Conservation (phyloP, 2,797 vertebrate genomes). For the Muraenolepis orangiensis region DNA sequence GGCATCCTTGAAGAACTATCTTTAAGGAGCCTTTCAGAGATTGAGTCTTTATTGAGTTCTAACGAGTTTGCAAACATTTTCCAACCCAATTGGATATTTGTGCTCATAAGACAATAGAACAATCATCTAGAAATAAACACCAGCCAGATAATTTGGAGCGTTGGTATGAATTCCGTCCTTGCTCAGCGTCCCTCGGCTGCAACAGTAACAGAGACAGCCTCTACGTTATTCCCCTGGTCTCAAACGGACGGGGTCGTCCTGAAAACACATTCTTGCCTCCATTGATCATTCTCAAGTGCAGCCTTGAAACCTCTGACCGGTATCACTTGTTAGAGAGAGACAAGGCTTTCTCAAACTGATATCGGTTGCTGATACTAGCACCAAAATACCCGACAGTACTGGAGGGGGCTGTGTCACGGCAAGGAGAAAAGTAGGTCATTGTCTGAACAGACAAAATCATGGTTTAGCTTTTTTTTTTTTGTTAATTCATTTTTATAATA, state of each 20-base stretch:
- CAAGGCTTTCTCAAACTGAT: neutral
- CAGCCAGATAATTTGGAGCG: no score
- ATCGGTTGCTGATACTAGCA: neutral
- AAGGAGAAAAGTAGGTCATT: neutral
- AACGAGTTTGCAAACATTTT: neutral
- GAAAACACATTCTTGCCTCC: neutral
- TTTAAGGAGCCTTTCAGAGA: no score
- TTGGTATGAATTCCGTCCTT: neutral
- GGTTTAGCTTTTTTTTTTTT: neutral
- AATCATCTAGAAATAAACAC: no score
- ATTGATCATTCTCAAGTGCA: neutral
- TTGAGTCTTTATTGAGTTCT: neutral
- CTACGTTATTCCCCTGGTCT: neutral
- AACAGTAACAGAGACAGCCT: neutral
- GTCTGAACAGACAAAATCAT: neutral
- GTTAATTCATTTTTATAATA: no score
- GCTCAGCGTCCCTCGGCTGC: neutral
- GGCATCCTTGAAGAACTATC: neutral
- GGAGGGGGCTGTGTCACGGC: neutral
- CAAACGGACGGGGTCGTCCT: neutral
- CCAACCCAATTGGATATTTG: neutral
- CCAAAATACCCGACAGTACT: neutral
- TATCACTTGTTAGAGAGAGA: neutral
- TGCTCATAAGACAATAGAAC: neutral
- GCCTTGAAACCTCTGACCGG: neutral